Percentiles rank a stretch among this genome's conserved stretches.
Conservation (phyloP, 2,888 invertebrate species). For the Mermis nigrescens region DNA sequence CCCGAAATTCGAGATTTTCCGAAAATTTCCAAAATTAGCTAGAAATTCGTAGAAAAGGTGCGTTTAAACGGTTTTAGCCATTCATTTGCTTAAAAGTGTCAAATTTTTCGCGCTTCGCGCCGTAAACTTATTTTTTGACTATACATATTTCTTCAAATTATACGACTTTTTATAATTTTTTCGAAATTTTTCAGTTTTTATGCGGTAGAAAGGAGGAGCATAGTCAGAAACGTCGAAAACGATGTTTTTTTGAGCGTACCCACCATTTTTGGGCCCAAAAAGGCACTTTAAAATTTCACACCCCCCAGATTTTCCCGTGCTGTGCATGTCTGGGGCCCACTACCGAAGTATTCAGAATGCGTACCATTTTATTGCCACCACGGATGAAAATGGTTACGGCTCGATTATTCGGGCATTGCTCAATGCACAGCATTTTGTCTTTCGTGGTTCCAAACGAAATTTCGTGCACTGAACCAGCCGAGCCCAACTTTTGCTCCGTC, state of each 20-base stretch:
- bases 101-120: too few relatives aligned
- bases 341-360: slow-evolving; percentile 9
- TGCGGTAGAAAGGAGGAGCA: too few relatives aligned
- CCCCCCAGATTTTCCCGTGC: not conserved
- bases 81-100: too few relatives aligned
- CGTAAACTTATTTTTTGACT: too few relatives aligned
- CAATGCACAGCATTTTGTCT: slow-evolving; percentile 90
- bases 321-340: not conserved
- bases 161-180: too few relatives aligned
- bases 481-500: slow-evolving; percentile 70
- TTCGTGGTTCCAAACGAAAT: slow-evolving; percentile 78
- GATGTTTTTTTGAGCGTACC: not conserved
- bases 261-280: not conserved
- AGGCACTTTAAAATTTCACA: not conserved
- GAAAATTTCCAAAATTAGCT: too few relatives aligned
- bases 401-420: slow-evolving; percentile 84
- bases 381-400: slow-evolving; percentile 91
- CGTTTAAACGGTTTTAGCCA: too few relatives aligned
- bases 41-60: too few relatives aligned
- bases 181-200: too few relatives aligned
- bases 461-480: slow-evolving; percentile 77
- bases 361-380: slow-evolving; percentile 66
- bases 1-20: too few relatives aligned
- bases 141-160: too few relatives aligned
- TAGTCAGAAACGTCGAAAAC: too few relatives aligned